A percentile compares a stretch with the other conserved stretches of the same genome.
These are phyloP conservation scores for Mythimna ferrago DNA, from an alignment of 2,888 invertebrate species.

Conservation along the genomic window DNA sequence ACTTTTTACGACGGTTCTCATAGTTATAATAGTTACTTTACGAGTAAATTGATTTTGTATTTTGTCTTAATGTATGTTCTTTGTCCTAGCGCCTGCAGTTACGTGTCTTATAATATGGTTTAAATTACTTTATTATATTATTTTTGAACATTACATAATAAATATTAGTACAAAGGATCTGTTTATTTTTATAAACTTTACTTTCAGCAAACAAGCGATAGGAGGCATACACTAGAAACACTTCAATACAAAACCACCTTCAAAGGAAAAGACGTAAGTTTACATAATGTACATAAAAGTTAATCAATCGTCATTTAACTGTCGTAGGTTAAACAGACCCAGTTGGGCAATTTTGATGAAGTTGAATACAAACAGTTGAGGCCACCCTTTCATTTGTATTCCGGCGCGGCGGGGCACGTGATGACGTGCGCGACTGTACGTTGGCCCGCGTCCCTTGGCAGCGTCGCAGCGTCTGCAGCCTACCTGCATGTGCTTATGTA, in stretches of 20 bases:
- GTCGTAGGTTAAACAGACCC: constrained; percentile 47
- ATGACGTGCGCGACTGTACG: constrained; percentile 48
- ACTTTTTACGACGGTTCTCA: not conserved
- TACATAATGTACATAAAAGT: constrained; percentile 19
- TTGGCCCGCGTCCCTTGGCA: constrained; percentile 58
- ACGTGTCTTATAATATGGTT: too few relatives aligned
- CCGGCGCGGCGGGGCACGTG: constrained; percentile 54
- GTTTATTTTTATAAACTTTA: too few relatives aligned
- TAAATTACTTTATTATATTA: too few relatives aligned
- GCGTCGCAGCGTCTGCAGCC: constrained; percentile 53
- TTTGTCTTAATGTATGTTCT: not conserved
- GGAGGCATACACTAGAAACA: too few relatives aligned
- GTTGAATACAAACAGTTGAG: constrained; percentile 60
- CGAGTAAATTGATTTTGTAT: not conserved
- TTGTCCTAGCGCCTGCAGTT: not conserved
- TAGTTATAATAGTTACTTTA: not conserved
- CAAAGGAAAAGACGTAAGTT: constrained; percentile 2
- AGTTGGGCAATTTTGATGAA: constrained; percentile 56
- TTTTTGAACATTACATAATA: too few relatives aligned
- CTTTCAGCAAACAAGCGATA: too few relatives aligned
- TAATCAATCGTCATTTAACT: constrained; percentile 54
- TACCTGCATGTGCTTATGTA: constrained; percentile 58
- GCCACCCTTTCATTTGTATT: constrained; percentile 64
- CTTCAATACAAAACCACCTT: not conserved
- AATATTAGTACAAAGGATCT: too few relatives aligned